A percentile compares a stretch with the other conserved stretches of the same genome.
Evolutionary conservation across 1,140 invertebrate genomes (phyloP).

Genomic region (Octopus sinensis): DNA sequence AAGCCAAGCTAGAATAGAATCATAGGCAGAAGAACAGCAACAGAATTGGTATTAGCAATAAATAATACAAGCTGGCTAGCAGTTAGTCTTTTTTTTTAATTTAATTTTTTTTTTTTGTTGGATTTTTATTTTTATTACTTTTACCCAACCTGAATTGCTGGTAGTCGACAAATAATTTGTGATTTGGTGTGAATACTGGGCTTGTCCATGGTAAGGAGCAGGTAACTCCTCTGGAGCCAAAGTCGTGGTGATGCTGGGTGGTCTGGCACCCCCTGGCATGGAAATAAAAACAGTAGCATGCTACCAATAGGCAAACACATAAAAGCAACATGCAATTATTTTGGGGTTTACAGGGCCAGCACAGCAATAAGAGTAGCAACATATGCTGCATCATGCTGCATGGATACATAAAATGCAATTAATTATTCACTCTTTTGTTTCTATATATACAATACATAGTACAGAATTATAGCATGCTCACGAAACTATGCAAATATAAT

Average conservation of each 20-base stretch:
- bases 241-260: neutral
- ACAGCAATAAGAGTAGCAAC: neutral
- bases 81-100: no score
- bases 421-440: no score
- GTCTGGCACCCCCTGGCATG: neutral
- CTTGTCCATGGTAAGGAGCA: slow-evolving; percentile 52
- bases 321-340: neutral
- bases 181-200: slow-evolving; percentile 54
- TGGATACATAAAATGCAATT: neutral
- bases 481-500: neutral
- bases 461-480: neutral
- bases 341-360: neutral
- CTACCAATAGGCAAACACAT: neutral
- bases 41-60: no score
- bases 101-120: no score
- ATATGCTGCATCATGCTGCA: neutral
- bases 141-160: slow-evolving; percentile 6
- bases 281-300: slow-evolving; percentile 12
- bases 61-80: no score
- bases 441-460: neutral
- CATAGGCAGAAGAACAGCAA: no score
- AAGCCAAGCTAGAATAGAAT: no score
- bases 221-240: slow-evolving; percentile 42
- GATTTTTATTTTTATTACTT: neutral
- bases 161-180: neutral